Evolutionary conservation across 2,797 vertebrate species (phyloP), one percentile per base, ranked within the genome.

Genomic region (Meriones psammophilus): DNA sequence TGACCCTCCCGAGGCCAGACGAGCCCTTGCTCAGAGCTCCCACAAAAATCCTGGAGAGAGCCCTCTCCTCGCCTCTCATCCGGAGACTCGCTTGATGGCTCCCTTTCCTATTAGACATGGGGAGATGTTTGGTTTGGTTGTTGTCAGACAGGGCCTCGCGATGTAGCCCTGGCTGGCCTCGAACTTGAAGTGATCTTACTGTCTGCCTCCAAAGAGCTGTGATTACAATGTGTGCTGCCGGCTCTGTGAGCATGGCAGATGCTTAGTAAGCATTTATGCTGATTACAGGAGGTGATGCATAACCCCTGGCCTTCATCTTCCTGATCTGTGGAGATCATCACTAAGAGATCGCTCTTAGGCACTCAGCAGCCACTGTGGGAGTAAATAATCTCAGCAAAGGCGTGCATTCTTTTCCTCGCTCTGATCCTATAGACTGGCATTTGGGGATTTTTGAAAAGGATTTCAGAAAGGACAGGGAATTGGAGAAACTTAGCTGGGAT

Each of bases 401-500:
- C 62, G 69, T n/a, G 78, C 62, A 2, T 78, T 88, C 18, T 10
- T 78, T 36, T 76, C 28, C 39, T 13, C 8, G 0, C 6, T 80
- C 28, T 62, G 46, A 95, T 69, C 5, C 8, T 46, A 77, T 8
- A 88, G 36, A n/a, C 50, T 39, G 76, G 87, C 73, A 56, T 13
- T 84, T 60, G 50, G 68, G 73, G 15, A 24, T 90, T 92, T 90
- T n/a, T 33, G 3, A 36, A 79, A 85, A 91, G 56, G 58, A 91
- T 68, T 30, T 80, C 84, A 89, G 86, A 12, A 36, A 94, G 30
- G 56, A 80, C 3, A 60, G 42, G 28, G 28, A 91, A 83, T 91
- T 81, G 54, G 33, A 62, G 56, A 56, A 95, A 88, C 12, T 92
- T 77, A 88, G 22, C 33, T 81, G 28, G 68, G 54, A 94, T 94